Percentiles rank a stretch among this genome's conserved stretches.
Evolutionary conservation across 1,140 invertebrate species (phyloP).

Genomic region (Leptinotarsa defecta): DNA sequence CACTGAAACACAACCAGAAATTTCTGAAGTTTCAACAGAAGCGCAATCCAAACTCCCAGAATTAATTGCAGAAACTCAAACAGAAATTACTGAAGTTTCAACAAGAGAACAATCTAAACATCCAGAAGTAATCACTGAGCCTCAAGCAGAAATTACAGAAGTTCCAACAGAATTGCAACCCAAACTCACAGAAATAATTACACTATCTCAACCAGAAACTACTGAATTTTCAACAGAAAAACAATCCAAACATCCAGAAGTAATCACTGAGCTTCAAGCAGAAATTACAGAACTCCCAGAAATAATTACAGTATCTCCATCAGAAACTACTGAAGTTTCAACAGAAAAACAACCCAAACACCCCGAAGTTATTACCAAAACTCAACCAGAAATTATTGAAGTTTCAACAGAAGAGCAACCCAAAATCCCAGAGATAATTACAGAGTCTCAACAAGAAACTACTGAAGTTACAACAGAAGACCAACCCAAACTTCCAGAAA

Average conservation of each 20-base stretch:
- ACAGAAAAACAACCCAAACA: too few species aligned
- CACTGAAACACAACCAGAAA: conserved; percentile 9
- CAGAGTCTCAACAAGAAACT: conserved; percentile 25
- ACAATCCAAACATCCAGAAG: conserved; percentile 2
- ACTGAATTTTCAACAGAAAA: background rate
- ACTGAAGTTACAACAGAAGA: conserved; percentile 14
- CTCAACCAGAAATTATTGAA: background rate
- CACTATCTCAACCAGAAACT: background rate
- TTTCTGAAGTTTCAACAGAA: conserved; percentile 8
- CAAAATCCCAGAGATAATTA: conserved; percentile 1
- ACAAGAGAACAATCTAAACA: background rate
- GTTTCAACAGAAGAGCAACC: conserved; percentile 12
- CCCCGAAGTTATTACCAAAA: background rate
- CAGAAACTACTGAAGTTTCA: conserved; percentile 31
- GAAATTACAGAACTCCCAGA: conserved; percentile 18
- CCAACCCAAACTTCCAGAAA: background rate
- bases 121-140: conserved; percentile 23
- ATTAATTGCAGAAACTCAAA: background rate
- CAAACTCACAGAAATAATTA: conserved; percentile 12
- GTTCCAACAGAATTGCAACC: conserved; percentile 36
- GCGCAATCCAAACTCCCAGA: conserved; percentile 30
- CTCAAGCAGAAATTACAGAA: conserved; percentile 26
- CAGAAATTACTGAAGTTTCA: conserved; percentile 28
- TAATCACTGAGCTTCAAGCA: background rate
- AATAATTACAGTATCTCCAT: conserved; percentile 8